These are phyloP conservation scores for Musca domestica DNA, from an alignment of 1,140 invertebrate genomes.

Conservation along the genomic window DNA sequence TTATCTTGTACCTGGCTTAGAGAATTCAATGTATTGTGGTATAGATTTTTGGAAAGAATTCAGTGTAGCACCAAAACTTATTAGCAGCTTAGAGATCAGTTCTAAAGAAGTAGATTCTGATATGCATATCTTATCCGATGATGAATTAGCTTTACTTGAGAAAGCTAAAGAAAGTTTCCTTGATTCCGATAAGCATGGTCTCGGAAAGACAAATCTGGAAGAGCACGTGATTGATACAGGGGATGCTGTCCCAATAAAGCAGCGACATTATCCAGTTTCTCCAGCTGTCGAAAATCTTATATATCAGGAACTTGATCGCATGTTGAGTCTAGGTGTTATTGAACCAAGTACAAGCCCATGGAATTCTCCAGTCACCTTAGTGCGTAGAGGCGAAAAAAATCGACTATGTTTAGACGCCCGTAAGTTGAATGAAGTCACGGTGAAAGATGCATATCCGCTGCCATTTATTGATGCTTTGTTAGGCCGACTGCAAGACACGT, in stretches of 20 bases:
- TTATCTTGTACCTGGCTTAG: slow-evolving; percentile 9
- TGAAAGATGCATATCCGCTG: too few species aligned
- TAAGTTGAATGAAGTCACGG: too few species aligned
- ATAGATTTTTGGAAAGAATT: slow-evolving; percentile 26
- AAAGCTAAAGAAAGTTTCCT: slow-evolving; percentile 28
- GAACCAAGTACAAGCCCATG: too few species aligned
- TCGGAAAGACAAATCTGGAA: slow-evolving; percentile 33
- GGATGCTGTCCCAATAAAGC: slow-evolving; percentile 34
- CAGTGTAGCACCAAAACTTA: slow-evolving; percentile 20
- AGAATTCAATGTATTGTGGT: slow-evolving; percentile 15
- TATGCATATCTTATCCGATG: background rate
- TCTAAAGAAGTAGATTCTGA: background rate
- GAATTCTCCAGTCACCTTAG: slow-evolving; percentile 36
- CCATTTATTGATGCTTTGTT: slow-evolving; percentile 29
- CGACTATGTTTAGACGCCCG: too few species aligned
- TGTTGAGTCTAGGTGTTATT: too few species aligned
- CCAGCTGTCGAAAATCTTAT: too few species aligned
- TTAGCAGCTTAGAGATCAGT: background rate
- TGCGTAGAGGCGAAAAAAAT: slow-evolving; percentile 31
- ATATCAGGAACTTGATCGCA: too few species aligned
- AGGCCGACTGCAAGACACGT: slow-evolving; percentile 26
- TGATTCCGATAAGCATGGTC: slow-evolving; percentile 29
- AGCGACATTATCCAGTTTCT: slow-evolving; percentile 32
- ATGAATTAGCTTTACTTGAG: background rate
- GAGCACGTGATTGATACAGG: too few species aligned